phyloP scores from a whole-genome alignment of 2,797 vertebrate species.

The Pipistrellus kuhlii region DNA sequence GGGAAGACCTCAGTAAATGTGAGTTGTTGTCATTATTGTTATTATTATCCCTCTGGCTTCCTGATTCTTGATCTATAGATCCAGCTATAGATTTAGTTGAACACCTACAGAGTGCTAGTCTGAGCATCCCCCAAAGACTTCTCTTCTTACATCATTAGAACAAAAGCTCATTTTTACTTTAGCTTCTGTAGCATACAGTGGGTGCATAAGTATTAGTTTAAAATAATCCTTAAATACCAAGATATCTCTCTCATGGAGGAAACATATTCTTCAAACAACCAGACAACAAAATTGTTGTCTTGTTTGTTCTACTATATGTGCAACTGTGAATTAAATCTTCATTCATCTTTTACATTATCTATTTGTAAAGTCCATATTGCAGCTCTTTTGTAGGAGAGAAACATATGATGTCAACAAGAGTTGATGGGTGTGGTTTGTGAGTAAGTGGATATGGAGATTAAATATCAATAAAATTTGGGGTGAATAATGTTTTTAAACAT shows the following conservation, averaged over 20 bases:
- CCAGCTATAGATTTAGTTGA: not conserved
- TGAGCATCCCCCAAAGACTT: not conserved
- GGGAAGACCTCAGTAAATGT: not conserved
- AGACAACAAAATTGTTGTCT: conserved; percentile 30
- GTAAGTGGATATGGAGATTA: not conserved
- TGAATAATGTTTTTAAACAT: conserved; percentile 44
- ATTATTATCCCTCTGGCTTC: not conserved
- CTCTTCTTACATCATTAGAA: not conserved
- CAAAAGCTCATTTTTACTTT: conserved; percentile 3
- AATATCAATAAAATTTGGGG: not conserved
- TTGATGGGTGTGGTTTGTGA: not conserved
- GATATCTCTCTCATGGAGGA: conserved; percentile 2
- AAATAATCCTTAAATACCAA: not conserved
- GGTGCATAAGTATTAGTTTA: not conserved
- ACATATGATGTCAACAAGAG: not conserved
- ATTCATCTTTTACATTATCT: not conserved
- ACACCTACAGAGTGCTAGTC: not conserved
- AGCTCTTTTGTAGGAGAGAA: conserved; percentile 4
- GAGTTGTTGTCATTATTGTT: not conserved
- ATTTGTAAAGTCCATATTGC: not conserved
- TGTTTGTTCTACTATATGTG: not conserved
- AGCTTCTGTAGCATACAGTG: not conserved
- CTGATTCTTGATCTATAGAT: not conserved
- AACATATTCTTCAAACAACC: not conserved
- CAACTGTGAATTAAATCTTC: not conserved